A percentile compares a stretch with the other conserved stretches of the same genome.
Conservation (phyloP, 2,113 vertebrate species). For the Chloroceryle aenea region DNA sequence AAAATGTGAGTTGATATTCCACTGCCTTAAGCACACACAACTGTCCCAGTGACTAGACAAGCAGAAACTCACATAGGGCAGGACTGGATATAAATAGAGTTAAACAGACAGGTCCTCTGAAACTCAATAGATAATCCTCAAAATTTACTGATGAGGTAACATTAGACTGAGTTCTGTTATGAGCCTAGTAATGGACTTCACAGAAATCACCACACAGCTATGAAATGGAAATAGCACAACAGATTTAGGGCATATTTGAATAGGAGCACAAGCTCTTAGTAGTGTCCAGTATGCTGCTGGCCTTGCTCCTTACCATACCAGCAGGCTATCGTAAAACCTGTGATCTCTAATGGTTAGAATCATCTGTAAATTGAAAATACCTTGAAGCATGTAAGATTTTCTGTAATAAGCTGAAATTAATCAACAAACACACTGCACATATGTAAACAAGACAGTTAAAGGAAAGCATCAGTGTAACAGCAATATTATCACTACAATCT, state of each 20-base stretch:
- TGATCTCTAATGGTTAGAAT: background rate
- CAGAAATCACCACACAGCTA: background rate
- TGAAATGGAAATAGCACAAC: background rate
- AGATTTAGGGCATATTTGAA: background rate
- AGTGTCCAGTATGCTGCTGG: background rate
- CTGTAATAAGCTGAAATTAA: background rate
- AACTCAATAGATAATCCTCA: background rate
- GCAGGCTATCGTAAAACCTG: background rate
- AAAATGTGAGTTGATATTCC: background rate
- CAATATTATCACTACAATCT: background rate
- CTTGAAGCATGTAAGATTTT: background rate
- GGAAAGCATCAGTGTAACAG: background rate
- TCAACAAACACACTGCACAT: background rate
- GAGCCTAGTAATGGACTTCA: background rate
- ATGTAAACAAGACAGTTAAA: background rate
- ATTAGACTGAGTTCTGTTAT: background rate
- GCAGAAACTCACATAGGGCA: background rate
- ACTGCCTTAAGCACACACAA: background rate
- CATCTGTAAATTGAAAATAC: background rate
- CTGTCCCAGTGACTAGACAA: background rate
- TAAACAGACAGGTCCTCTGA: background rate
- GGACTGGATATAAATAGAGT: background rate
- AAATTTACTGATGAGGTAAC: background rate
- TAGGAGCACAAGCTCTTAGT: background rate
- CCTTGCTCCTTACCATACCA: background rate